A percentile compares a stretch with the other conserved stretches of the same genome.
These are phyloP conservation scores for Rhaphigaster nebulosa DNA, from an alignment of 2,888 invertebrate species.

Conservation along the genomic window DNA sequence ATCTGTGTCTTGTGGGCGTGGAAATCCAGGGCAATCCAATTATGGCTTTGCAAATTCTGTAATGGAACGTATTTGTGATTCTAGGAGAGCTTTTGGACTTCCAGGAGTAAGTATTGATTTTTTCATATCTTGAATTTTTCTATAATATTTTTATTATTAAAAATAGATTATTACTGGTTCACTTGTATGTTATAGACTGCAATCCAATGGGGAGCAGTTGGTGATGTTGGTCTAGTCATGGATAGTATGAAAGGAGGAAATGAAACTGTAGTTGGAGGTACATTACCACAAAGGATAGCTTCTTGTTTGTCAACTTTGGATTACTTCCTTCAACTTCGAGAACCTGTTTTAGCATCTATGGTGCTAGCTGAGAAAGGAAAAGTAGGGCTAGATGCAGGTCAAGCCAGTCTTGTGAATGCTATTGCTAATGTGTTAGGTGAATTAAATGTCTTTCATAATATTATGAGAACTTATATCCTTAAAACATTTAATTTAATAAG, in stretches of 20 bases:
- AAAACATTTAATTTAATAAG: neutral
- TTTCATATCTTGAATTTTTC: neutral
- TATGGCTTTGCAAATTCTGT: slow-evolving; percentile 97
- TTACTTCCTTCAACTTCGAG: slow-evolving; percentile 88
- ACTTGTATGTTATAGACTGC: slow-evolving; percentile 72
- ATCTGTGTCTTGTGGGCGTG: slow-evolving; percentile 95
- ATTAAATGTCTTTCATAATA: neutral
- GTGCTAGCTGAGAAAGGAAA: slow-evolving; percentile 90
- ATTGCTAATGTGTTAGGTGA: slow-evolving; percentile 89
- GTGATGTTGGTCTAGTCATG: slow-evolving; percentile 93
- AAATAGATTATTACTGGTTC: neutral
- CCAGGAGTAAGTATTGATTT: slow-evolving; percentile 73
- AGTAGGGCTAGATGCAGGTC: slow-evolving; percentile 67
- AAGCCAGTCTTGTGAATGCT: slow-evolving; percentile 80
- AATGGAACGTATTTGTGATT: slow-evolving; percentile 96
- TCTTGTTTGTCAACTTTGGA: slow-evolving; percentile 93
- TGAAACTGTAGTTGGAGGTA: slow-evolving; percentile 93
- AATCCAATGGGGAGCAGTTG: slow-evolving; percentile 99
- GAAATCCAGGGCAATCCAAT: slow-evolving; percentile 96
- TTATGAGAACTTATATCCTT: neutral
- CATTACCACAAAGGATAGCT: slow-evolving; percentile 94
- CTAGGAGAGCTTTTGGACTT: slow-evolving; percentile 84
- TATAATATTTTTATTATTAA: neutral
- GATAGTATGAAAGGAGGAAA: slow-evolving; percentile 92
- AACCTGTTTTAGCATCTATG: slow-evolving; percentile 85